These are phyloP conservation scores for Bos taurus DNA, from an alignment of 2,113 vertebrate species.

Conservation along the genomic window ARS-UCD2.0 NC_037347.1:1857501-1858000, in stretches of 20 bases:
- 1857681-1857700: neutral
- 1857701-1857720: neutral
- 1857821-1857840: neutral
- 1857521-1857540: accelerated
- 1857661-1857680: neutral
- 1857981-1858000: neutral
- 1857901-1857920: neutral
- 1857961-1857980: neutral
- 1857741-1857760: neutral
- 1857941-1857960: neutral
- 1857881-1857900: neutral
- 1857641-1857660: neutral
- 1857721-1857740: neutral
- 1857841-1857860: neutral
- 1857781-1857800: neutral
- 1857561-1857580: accelerated
- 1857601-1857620: neutral
- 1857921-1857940: neutral
- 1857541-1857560: accelerated
- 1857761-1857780: neutral
- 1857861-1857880: neutral
- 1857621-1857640: neutral
- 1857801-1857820: neutral
- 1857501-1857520: neutral
- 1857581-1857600: neutral